Evolutionary conservation across 2,113 vertebrate species (phyloP).

Genomic region (Argyrosomus japonicus): DNA sequence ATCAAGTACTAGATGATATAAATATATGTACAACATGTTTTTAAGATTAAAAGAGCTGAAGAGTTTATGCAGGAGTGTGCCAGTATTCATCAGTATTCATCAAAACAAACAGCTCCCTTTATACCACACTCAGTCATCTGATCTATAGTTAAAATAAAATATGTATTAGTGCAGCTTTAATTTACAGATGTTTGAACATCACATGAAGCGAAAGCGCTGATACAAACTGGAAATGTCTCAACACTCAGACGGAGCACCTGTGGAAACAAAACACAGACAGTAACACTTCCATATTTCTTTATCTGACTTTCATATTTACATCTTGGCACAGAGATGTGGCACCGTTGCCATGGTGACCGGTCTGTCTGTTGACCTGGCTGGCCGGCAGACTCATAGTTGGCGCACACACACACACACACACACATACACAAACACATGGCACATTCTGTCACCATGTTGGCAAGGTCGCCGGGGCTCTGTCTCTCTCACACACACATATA

Average conservation of each 20-base stretch:
- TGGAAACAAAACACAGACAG: neutral
- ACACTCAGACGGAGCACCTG: neutral
- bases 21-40: no score
- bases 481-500: conserved; percentile 30
- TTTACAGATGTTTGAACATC: neutral
- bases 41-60: no score
- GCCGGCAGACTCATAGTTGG: conserved; percentile 53
- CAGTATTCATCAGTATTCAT: no score
- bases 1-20: no score
- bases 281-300: conserved; percentile 10
- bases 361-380: conserved; percentile 64
- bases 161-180: neutral
- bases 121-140: neutral
- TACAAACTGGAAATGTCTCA: neutral
- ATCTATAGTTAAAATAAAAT: neutral
- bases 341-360: conserved; percentile 66
- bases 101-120: neutral
- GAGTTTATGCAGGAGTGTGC: no score
- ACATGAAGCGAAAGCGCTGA: neutral
- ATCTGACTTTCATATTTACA: conserved; percentile 46
- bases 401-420: conserved; percentile 32
- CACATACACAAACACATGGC: conserved; percentile 30
- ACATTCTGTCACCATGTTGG: conserved; percentile 78
- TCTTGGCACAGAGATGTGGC: conserved; percentile 48
- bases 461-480: conserved; percentile 59